Evolutionary conservation across 2,113 vertebrate species (phyloP).

Genomic region (Lophius piscatorius): DNA sequence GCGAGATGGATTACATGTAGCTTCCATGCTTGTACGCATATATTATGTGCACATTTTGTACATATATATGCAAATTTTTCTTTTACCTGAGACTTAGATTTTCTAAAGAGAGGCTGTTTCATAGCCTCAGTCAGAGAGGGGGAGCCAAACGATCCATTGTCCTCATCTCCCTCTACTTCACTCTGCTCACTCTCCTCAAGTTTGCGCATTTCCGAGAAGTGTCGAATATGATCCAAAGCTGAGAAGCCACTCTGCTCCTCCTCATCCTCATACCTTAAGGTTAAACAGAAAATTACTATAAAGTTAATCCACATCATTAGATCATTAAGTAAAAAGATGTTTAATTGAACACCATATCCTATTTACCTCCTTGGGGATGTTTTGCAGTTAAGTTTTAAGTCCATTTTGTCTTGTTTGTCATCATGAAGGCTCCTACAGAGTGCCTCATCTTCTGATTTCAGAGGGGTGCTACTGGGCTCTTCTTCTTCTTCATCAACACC

Average conservation of each 20-base stretch:
- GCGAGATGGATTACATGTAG: background rate
- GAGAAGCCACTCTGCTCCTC: conserved; percentile 92
- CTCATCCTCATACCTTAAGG: conserved; percentile 82
- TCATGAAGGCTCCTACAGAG: conserved; percentile 78
- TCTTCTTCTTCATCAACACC: conserved; percentile 90
- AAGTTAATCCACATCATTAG: background rate
- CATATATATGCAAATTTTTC: background rate
- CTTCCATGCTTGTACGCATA: background rate
- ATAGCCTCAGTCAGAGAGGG: conserved; percentile 88
- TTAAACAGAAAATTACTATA: background rate
- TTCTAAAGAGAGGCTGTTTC: conserved; percentile 95
- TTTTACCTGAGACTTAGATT: conserved; percentile 96
- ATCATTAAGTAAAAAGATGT: no score
- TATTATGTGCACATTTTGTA: background rate
- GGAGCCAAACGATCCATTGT: conserved; percentile 81
- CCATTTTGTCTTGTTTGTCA: conserved; percentile 81
- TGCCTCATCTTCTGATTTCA: conserved; percentile 81
- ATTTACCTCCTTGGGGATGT: conserved; percentile 87
- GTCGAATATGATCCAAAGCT: conserved; percentile 94
- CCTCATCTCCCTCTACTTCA: conserved; percentile 79
- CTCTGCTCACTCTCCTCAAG: conserved; percentile 91
- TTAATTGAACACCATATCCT: background rate
- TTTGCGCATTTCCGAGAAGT: conserved; percentile 94
- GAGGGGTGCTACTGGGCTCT: conserved; percentile 73
- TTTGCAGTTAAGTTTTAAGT: conserved; percentile 90